Evolutionary conservation across 2,113 vertebrate genomes (phyloP).

Genomic region (Rhinoderma darwinii): DNA sequence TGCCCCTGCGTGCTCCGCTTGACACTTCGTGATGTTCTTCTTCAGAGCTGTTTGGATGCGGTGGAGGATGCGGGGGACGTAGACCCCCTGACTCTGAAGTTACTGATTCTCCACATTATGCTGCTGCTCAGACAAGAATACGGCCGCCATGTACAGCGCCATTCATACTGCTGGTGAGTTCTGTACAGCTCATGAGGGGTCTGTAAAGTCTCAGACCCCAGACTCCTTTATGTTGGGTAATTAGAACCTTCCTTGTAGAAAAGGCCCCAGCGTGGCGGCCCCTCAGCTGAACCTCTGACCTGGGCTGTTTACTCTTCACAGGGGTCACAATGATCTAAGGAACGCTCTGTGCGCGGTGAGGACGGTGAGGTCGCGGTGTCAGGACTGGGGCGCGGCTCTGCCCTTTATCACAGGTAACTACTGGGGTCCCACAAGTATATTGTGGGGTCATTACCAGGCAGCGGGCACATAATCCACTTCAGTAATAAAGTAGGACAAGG

Average conservation of each 20-base stretch:
- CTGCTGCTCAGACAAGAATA: slow-evolving; percentile 78
- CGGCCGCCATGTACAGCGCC: slow-evolving; percentile 64
- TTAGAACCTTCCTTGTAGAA: no score
- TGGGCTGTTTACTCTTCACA: slow-evolving; percentile 55
- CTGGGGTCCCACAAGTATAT: background rate
- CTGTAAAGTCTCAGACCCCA: no score
- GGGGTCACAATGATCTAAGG: slow-evolving; percentile 76
- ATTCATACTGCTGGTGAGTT: slow-evolving; percentile 72
- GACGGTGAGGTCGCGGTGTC: slow-evolving; percentile 63
- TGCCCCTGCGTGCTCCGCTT: background rate
- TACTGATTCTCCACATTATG: slow-evolving; percentile 72
- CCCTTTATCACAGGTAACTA: slow-evolving; percentile 76
- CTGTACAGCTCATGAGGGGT: no score
- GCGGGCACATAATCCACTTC: no score
- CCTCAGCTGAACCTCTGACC: no score
- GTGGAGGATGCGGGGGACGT: slow-evolving; percentile 41
- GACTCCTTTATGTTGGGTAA: no score
- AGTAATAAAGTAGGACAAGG: no score
- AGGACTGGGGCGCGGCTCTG: slow-evolving; percentile 68
- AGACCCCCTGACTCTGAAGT: slow-evolving; percentile 60
- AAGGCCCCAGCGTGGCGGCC: no score
- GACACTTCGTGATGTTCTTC: slow-evolving; percentile 14
- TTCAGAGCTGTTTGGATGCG: slow-evolving; percentile 34
- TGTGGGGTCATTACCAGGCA: no score
- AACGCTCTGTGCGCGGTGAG: slow-evolving; percentile 66